phyloP scores from a whole-genome alignment of 2,888 invertebrate genomes.

The Pedicia rivosa region DNA sequence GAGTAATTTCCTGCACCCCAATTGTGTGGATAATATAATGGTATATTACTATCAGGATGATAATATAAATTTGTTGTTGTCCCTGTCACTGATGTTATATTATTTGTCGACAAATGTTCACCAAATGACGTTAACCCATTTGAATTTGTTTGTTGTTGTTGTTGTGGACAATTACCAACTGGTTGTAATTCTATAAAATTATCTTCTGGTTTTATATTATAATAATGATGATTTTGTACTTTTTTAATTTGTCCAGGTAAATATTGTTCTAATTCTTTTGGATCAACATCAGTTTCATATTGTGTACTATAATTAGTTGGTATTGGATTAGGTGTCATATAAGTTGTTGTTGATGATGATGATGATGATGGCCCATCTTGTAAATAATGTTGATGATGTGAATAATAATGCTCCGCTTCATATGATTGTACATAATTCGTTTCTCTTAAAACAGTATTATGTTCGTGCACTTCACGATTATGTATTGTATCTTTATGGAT shows the following conservation, averaged over 20 bases:
- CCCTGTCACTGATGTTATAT: no score
- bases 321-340: slow-evolving; percentile 1
- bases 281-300: slow-evolving; percentile 21
- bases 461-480: background rate
- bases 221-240: background rate
- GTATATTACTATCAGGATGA: no score
- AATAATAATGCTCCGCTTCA: slow-evolving; percentile 3
- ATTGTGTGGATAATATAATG: no score
- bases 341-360: slow-evolving; percentile 4
- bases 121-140: no score
- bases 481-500: background rate
- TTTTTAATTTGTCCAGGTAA: slow-evolving; percentile 13
- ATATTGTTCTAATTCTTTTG: slow-evolving; percentile 32
- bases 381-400: slow-evolving; percentile 12
- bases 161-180: no score
- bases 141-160: no score
- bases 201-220: slow-evolving; percentile 13
- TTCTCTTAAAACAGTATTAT: background rate
- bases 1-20: no score
- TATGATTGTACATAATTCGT: background rate
- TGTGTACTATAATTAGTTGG: slow-evolving; percentile 5
- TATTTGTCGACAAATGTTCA: no score
- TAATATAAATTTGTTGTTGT: no score
- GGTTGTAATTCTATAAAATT: slow-evolving; percentile 17
- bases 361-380: slow-evolving; percentile 4